Percentiles rank a stretch among this genome's conserved stretches.
These are phyloP conservation scores for Lordiphosa andalusiaca DNA, from an alignment of 2,888 invertebrate genomes.

Conservation along the genomic window DNA sequence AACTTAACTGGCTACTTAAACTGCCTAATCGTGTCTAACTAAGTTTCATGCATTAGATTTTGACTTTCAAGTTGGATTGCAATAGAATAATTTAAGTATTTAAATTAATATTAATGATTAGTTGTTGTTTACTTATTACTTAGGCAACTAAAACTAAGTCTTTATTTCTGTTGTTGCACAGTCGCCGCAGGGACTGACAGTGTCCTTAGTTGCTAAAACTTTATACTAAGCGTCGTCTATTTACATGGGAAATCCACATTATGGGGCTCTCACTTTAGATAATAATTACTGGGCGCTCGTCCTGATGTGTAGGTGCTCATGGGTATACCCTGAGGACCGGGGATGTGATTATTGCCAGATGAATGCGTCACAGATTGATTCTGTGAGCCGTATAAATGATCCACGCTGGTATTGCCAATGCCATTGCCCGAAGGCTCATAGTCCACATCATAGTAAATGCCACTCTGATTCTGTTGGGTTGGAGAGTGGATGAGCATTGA, in stretches of 20 bases:
- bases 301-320: slow-evolving; percentile 91
- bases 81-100: slow-evolving; percentile 52
- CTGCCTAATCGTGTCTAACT: not conserved
- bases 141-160: slow-evolving; percentile 28
- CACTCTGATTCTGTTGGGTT: slow-evolving; percentile 89
- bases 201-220: slow-evolving; percentile 28
- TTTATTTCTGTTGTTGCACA: slow-evolving; percentile 33
- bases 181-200: slow-evolving; percentile 57
- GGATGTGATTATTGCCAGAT: slow-evolving; percentile 78
- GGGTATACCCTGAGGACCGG: slow-evolving; percentile 86
- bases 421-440: slow-evolving; percentile 85
- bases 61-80: slow-evolving; percentile 30
- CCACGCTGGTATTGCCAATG: slow-evolving; percentile 77
- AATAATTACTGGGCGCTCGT: slow-evolving; percentile 83
- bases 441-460: slow-evolving; percentile 94
- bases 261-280: slow-evolving; percentile 74
- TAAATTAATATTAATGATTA: slow-evolving; percentile 61
- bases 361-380: slow-evolving; percentile 82
- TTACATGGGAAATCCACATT: slow-evolving; percentile 44
- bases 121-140: slow-evolving; percentile 46
- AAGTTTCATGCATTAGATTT: slow-evolving; percentile 31
- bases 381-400: slow-evolving; percentile 81
- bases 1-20: slow-evolving; percentile 15
- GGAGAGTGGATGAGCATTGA: not conserved
- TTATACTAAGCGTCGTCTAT: slow-evolving; percentile 43